Evolutionary conservation across 2,113 vertebrate species (phyloP).

Genomic region (Regulus satrapa): DNA sequence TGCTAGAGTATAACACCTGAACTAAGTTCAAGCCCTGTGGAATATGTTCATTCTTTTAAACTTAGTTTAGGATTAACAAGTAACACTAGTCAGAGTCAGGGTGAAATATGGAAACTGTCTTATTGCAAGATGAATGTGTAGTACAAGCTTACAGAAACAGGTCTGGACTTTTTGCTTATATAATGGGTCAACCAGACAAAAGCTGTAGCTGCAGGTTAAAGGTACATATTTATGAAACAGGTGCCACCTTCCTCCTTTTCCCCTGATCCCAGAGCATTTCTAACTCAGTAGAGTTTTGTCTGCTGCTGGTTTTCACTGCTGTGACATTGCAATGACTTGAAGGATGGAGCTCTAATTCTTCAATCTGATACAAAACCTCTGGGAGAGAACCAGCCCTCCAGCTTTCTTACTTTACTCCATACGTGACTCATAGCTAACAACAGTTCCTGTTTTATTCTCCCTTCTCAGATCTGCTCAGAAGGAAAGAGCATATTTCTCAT

Average conservation of each 20-base stretch:
- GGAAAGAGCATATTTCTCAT: not conserved
- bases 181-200: not conserved
- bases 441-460: not conserved
- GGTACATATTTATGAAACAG: not conserved
- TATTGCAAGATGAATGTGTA: not conserved
- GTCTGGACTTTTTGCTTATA: not conserved
- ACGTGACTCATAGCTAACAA: rapidly evolving
- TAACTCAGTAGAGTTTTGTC: not conserved
- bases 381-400: not conserved
- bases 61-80: not conserved
- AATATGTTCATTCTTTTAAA: not conserved
- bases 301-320: not conserved
- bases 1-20: not conserved
- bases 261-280: not conserved
- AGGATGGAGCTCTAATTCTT: not conserved
- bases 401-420: not conserved
- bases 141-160: not conserved
- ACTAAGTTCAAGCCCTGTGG: not conserved
- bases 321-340: not conserved
- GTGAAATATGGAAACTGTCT: not conserved
- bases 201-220: slow-evolving; percentile 2
- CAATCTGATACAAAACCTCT: not conserved
- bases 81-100: not conserved
- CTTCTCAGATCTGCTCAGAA: not conserved
- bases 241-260: not conserved